Evolutionary conservation across 2,888 invertebrate species (phyloP).

Genomic region (Myopa testacea): DNA sequence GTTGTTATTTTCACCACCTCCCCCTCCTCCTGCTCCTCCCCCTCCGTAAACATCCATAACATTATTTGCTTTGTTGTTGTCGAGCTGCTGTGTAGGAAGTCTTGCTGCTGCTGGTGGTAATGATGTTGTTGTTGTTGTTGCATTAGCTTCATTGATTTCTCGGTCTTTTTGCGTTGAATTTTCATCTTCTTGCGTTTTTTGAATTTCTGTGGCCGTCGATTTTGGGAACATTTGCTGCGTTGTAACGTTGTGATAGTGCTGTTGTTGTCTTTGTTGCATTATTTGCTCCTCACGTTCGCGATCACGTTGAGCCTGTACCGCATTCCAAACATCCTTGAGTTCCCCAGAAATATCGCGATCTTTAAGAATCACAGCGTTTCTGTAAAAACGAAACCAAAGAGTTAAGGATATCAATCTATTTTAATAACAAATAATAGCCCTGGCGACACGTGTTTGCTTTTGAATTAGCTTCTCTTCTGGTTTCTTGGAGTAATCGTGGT

Average conservation of each 20-base stretch:
- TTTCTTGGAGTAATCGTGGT: too few relatives aligned
- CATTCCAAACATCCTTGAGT: slow-evolving; percentile 80
- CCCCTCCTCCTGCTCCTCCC: neutral
- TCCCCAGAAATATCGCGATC: slow-evolving; percentile 80
- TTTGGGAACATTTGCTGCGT: slow-evolving; percentile 64
- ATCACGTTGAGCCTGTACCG: slow-evolving; percentile 72
- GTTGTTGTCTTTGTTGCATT: slow-evolving; percentile 65
- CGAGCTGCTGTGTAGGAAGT: neutral
- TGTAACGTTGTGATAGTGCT: slow-evolving; percentile 62
- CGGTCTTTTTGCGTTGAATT: slow-evolving; percentile 37
- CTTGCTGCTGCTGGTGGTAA: neutral
- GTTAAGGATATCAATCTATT: too few relatives aligned
- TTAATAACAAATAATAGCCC: too few relatives aligned
- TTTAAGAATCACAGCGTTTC: slow-evolving; percentile 73
- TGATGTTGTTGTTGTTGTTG: neutral
- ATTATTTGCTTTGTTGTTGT: neutral
- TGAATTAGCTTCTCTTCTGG: too few relatives aligned
- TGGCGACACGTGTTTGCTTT: too few relatives aligned
- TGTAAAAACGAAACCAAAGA: slow-evolving; percentile 45
- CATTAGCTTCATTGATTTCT: slow-evolving; percentile 17
- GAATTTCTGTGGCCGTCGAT: slow-evolving; percentile 43
- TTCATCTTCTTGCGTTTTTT: slow-evolving; percentile 36
- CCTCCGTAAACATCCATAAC: neutral
- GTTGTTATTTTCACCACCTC: slow-evolving; percentile 20
- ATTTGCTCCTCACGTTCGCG: slow-evolving; percentile 67